phyloP scores from a whole-genome alignment of 1,140 invertebrate genomes.

The Hesperophylax magnus region DNA sequence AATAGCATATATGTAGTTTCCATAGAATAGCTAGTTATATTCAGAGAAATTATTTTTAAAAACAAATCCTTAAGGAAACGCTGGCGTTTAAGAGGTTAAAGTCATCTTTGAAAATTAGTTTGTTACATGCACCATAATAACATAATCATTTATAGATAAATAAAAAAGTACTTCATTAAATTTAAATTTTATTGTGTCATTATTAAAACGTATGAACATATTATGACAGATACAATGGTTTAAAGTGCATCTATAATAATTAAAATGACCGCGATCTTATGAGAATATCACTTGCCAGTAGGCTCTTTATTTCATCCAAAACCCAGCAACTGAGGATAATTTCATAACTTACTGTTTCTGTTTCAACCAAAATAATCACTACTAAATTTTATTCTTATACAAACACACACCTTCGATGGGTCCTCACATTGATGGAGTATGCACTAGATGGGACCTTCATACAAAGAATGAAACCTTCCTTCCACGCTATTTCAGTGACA shows the following conservation, averaged over 20 bases:
- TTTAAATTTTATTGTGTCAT: slow-evolving; percentile 25
- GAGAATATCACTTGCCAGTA: slow-evolving; percentile 32
- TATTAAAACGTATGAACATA: slow-evolving; percentile 24
- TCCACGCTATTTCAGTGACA: not conserved
- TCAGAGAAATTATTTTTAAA: too few relatives aligned
- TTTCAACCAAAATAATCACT: not conserved
- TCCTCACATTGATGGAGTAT: not conserved
- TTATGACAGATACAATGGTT: slow-evolving; percentile 25
- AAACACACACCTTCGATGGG: not conserved
- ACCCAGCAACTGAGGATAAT: slow-evolving; percentile 6
- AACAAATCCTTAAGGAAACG: too few relatives aligned
- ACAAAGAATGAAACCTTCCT: not conserved
- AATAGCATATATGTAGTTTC: too few relatives aligned
- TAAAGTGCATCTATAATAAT: slow-evolving; percentile 32
- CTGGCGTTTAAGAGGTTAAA: too few relatives aligned
- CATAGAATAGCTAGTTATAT: too few relatives aligned
- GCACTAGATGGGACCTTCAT: not conserved
- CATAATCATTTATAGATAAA: too few relatives aligned
- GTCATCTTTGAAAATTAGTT: too few relatives aligned
- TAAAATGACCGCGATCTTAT: slow-evolving; percentile 21
- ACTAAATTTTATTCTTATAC: slow-evolving; percentile 1
- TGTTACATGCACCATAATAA: too few relatives aligned
- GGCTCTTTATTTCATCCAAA: slow-evolving; percentile 25
- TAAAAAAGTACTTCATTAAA: not conserved
- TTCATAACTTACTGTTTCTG: too few relatives aligned